A percentile compares a stretch with the other conserved stretches of the same genome.
Conservation (phyloP, 92 coral and sea anemone genomes). For the Heliopora coerulea region DNA sequence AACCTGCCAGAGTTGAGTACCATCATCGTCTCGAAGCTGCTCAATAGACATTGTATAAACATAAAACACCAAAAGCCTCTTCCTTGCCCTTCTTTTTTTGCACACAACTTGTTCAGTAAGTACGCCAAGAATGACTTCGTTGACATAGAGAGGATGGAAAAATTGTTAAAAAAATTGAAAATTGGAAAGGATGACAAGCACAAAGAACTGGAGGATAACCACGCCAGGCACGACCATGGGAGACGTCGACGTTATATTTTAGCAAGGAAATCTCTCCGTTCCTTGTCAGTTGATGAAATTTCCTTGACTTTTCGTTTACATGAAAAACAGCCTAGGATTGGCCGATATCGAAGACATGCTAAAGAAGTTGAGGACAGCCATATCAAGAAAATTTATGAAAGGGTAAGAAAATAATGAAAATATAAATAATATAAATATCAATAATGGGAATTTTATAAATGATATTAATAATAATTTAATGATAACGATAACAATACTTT, state of each 20-base stretch:
- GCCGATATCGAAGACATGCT: no score
- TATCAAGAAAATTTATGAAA: not conserved
- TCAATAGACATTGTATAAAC: conserved; percentile 18
- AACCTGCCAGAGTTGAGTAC: conserved; percentile 26
- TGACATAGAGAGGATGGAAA: not conserved
- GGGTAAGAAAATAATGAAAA: not conserved
- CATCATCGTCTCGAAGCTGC: conserved; percentile 21
- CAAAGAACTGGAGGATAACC: not conserved
- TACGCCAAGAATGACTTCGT: conserved; percentile 15
- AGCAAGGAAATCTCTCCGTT: not conserved
- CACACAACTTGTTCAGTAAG: conserved; percentile 10
- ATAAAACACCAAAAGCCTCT: conserved; percentile 3
- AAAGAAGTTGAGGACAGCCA: not conserved
- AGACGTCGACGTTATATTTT: no score
- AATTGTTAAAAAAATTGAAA: conserved; percentile 23
- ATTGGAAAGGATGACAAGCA: conserved; percentile 32
- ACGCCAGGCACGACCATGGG: conserved; percentile 1
- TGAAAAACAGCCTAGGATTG: no score
- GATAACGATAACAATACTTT: no score
- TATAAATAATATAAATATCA: no score
- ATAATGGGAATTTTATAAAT: no score
- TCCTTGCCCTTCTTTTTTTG: conserved; percentile 35
- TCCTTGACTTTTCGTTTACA: not conserved
- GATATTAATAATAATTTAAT: no score
- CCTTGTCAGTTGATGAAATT: not conserved